Evolutionary conservation across 2,797 vertebrate species (phyloP).

Genomic region (Spinus pinus): DNA sequence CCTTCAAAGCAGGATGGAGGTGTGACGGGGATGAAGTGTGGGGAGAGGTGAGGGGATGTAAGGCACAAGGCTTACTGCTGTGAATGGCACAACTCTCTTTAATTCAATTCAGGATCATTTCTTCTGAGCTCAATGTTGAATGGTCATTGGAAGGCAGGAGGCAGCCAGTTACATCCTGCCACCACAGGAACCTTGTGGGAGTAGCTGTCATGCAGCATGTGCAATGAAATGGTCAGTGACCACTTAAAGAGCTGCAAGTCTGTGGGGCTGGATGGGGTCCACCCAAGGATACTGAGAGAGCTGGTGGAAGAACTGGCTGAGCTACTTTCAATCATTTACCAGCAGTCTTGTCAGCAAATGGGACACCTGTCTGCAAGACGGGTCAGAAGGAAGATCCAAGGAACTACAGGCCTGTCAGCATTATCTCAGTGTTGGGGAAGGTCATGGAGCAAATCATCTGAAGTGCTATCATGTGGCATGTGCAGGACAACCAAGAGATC

Average conservation of each 20-base stretch:
- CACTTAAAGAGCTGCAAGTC: neutral
- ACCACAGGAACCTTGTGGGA: neutral
- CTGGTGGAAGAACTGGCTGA: neutral
- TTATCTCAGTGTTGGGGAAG: neutral
- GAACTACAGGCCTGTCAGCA: neutral
- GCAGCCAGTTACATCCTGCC: neutral
- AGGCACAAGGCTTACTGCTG: neutral
- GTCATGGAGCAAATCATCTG: neutral
- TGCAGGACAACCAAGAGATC: neutral
- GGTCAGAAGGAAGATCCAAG: neutral
- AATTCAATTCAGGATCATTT: neutral
- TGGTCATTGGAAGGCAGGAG: neutral
- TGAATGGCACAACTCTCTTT: accelerated
- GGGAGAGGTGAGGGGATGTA: neutral
- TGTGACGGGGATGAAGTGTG: accelerated
- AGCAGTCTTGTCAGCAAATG: neutral
- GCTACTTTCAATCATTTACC: neutral
- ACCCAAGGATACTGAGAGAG: neutral
- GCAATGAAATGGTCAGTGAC: neutral
- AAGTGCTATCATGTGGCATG: neutral
- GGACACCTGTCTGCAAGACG: neutral
- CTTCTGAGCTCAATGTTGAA: neutral
- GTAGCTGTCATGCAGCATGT: accelerated
- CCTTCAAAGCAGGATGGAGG: neutral
- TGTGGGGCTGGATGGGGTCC: neutral